phyloP scores from a whole-genome alignment of 2,888 invertebrate genomes.

The Drosophila leonis region DNA sequence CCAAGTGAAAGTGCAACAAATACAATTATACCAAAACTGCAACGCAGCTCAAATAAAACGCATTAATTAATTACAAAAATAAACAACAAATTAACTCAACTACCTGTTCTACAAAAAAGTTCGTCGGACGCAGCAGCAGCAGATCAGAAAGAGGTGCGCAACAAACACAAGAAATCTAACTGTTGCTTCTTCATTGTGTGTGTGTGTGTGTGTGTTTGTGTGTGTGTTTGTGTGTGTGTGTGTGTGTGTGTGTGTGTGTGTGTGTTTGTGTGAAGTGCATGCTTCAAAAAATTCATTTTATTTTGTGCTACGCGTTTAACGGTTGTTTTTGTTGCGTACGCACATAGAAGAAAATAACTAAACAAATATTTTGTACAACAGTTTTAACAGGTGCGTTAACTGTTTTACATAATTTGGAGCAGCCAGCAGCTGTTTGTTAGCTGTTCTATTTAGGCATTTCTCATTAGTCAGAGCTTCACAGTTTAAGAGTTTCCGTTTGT shows the following conservation, averaged over 20 bases:
- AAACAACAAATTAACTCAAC: slow-evolving; percentile 22
- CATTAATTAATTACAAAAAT: not conserved
- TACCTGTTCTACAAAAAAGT: slow-evolving; percentile 47
- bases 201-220: slow-evolving; percentile 9
- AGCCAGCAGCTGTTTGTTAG: slow-evolving; percentile 28
- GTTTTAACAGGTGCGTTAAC: slow-evolving; percentile 53
- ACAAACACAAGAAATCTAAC: slow-evolving; percentile 45
- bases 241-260: too few relatives aligned
- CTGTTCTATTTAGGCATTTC: slow-evolving; percentile 17
- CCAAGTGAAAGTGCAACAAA: slow-evolving; percentile 56
- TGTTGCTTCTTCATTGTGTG: slow-evolving; percentile 40
- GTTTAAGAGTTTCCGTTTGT: not conserved
- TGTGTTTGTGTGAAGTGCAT: slow-evolving; percentile 24
- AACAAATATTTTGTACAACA: slow-evolving; percentile 32
- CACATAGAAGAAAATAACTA: slow-evolving; percentile 10
- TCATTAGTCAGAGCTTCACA: slow-evolving; percentile 13
- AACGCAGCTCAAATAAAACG: slow-evolving; percentile 3
- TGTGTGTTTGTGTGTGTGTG: slow-evolving; percentile 31
- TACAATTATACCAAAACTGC: slow-evolving; percentile 16
- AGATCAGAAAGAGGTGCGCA: slow-evolving; percentile 35
- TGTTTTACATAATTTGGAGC: slow-evolving; percentile 36
- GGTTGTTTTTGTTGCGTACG: slow-evolving; percentile 14
- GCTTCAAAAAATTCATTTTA: slow-evolving; percentile 31
- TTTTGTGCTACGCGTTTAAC: slow-evolving; percentile 40
- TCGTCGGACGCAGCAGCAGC: slow-evolving; percentile 24